Percentiles rank a stretch among this genome's conserved stretches.
Conservation (phyloP, 2,797 vertebrate species). For the Sebastes ruberrimus region DNA sequence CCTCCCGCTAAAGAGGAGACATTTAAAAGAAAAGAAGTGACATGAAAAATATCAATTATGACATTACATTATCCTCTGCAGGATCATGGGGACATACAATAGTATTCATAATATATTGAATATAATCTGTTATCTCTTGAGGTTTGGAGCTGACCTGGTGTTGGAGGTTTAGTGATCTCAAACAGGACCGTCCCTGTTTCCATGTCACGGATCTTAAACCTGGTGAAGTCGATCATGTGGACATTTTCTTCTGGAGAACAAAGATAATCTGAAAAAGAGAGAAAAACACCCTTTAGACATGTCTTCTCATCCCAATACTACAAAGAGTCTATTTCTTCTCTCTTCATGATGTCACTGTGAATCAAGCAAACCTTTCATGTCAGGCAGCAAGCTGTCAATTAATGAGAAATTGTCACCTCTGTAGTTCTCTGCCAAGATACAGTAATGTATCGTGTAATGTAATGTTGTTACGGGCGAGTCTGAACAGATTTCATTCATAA, state of each 20-base stretch:
- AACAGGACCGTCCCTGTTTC: conserved; percentile 95
- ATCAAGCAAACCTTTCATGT: background rate
- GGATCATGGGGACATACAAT: background rate
- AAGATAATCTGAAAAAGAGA: conserved; percentile 88
- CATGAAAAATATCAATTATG: background rate
- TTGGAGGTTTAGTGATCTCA: conserved; percentile 84
- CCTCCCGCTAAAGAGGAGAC: conserved; percentile 74
- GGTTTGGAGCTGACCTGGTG: conserved; percentile 62
- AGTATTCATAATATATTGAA: too few relatives aligned
- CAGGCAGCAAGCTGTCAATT: background rate
- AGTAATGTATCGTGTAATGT: too few relatives aligned
- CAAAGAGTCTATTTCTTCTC: background rate
- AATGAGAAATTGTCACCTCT: background rate
- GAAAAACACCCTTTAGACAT: background rate
- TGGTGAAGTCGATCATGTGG: conserved; percentile 97
- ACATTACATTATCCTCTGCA: background rate
- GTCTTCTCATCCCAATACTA: background rate
- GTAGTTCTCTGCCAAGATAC: background rate
- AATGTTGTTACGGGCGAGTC: background rate
- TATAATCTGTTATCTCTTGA: background rate
- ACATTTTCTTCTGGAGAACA: conserved; percentile 96
- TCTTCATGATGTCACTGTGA: background rate
- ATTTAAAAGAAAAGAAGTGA: background rate
- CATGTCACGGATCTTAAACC: conserved; percentile 99
- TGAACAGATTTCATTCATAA: background rate